A percentile compares a stretch with the other conserved stretches of the same genome.
These are phyloP conservation scores for Takifugu rubripes DNA, from an alignment of 2,797 vertebrate species.

Conservation along the genomic window DNA sequence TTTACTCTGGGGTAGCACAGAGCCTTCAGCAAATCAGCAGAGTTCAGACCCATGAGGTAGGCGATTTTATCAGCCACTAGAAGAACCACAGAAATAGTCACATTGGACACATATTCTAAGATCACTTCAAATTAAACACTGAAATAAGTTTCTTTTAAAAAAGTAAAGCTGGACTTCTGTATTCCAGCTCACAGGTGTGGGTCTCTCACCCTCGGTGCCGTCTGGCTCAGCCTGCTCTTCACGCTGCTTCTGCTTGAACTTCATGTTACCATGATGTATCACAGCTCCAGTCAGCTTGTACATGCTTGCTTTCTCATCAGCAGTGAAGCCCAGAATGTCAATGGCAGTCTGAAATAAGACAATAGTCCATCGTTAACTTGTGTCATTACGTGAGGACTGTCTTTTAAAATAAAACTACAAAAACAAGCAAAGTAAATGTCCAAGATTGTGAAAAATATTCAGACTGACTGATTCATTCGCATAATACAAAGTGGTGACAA, in stretches of 20 bases:
- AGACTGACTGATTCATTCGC: neutral
- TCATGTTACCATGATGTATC: slow-evolving; percentile 86
- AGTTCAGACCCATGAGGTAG: slow-evolving; percentile 71
- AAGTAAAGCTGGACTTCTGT: neutral
- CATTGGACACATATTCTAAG: neutral
- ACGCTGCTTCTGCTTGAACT: slow-evolving; percentile 87
- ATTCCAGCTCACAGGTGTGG: neutral
- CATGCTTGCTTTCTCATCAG: slow-evolving; percentile 57
- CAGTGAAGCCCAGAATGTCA: slow-evolving; percentile 7
- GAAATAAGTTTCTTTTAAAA: no score
- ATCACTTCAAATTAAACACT: no score
- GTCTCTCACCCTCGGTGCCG: slow-evolving; percentile 81
- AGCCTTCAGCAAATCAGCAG: slow-evolving; percentile 77
- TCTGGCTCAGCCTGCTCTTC: slow-evolving; percentile 88
- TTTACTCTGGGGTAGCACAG: slow-evolving; percentile 83
- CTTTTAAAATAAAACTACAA: neutral
- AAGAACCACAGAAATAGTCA: slow-evolving; percentile 5
- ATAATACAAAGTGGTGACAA: neutral
- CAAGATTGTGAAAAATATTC: no score
- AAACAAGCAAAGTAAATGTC: no score
- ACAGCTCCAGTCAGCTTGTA: slow-evolving; percentile 83
- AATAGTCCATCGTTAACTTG: neutral
- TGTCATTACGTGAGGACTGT: neutral
- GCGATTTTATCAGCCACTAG: slow-evolving; percentile 74
- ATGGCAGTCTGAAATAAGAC: neutral